Percentiles rank a stretch among this genome's conserved stretches.
phyloP scores from a whole-genome alignment of 2,888 invertebrate genomes.

The Leucoptera coffeella region DNA sequence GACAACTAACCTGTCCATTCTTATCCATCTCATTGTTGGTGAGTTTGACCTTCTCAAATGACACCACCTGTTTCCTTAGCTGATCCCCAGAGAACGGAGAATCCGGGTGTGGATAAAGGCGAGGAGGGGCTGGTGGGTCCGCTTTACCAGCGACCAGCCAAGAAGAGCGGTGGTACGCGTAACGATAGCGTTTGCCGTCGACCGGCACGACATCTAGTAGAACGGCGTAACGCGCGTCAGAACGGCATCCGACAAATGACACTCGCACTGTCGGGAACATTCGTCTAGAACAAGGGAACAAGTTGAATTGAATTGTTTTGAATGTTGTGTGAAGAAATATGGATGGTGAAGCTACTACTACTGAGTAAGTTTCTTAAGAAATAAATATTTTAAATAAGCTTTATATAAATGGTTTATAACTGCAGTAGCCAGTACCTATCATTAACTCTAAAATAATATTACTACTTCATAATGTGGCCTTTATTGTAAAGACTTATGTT shows the following conservation, averaged over 20 bases:
- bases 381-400: too few relatives aligned
- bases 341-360: too few relatives aligned
- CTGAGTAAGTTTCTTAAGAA: too few relatives aligned
- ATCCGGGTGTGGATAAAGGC: constrained; percentile 95
- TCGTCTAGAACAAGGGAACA: constrained; percentile 57
- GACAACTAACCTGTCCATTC: constrained; percentile 86
- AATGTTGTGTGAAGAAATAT: too few relatives aligned
- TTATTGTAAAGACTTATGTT: too few relatives aligned
- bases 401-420: too few relatives aligned
- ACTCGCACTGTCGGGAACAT: constrained; percentile 98
- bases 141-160: constrained; percentile 99
- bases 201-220: constrained; percentile 95
- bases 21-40: constrained; percentile 98
- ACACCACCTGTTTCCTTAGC: constrained; percentile 91
- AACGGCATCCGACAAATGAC: constrained; percentile 79
- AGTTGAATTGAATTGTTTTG: too few relatives aligned
- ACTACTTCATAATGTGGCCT: too few relatives aligned
- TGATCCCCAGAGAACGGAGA: constrained; percentile 94
- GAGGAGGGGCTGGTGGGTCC: constrained; percentile 89
- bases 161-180: constrained; percentile 96
- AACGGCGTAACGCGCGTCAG: constrained; percentile 84
- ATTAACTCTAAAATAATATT: too few relatives aligned
- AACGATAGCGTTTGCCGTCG: constrained; percentile 93
- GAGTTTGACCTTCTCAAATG: constrained; percentile 96
- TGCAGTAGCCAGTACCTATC: too few relatives aligned